These are phyloP conservation scores for Pseudomyrmex pallidus DNA, from an alignment of 1,140 invertebrate genomes.

Conservation along the genomic window DNA sequence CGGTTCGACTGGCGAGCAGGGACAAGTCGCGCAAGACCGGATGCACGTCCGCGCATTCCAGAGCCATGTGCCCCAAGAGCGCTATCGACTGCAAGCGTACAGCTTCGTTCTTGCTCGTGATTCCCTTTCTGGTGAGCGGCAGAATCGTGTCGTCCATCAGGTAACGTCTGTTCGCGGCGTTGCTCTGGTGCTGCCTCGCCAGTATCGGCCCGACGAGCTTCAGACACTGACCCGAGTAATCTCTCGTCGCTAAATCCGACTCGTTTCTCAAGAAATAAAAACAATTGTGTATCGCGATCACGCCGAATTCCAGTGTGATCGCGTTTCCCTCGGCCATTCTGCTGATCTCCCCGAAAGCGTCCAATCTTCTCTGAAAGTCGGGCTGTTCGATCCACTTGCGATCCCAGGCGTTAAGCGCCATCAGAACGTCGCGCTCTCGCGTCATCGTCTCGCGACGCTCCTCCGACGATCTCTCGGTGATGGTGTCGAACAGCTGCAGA, in stretches of 20 bases:
- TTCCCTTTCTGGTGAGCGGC: slow-evolving; percentile 88
- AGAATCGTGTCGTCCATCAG: slow-evolving; percentile 91
- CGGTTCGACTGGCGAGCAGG: slow-evolving; percentile 89
- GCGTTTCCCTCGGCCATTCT: slow-evolving; percentile 85
- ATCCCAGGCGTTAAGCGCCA: slow-evolving; percentile 94
- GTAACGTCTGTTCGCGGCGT: slow-evolving; percentile 86
- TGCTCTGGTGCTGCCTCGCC: slow-evolving; percentile 84
- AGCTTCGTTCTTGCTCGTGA: slow-evolving; percentile 88
- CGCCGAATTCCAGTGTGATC: slow-evolving; percentile 88
- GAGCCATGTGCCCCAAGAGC: slow-evolving; percentile 90
- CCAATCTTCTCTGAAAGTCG: slow-evolving; percentile 93
- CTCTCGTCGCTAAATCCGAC: slow-evolving; percentile 93
- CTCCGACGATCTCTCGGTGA: slow-evolving; percentile 81
- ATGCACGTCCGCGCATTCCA: slow-evolving; percentile 90
- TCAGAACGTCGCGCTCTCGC: slow-evolving; percentile 85
- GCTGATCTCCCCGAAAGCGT: slow-evolving; percentile 89
- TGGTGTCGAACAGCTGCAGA: slow-evolving; percentile 86
- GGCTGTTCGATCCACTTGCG: slow-evolving; percentile 95
- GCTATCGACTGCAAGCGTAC: slow-evolving; percentile 91
- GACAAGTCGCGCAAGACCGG: slow-evolving; percentile 91
- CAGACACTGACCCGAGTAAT: slow-evolving; percentile 91
- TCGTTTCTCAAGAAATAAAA: slow-evolving; percentile 91
- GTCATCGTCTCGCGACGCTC: slow-evolving; percentile 74
- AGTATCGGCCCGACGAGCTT: slow-evolving; percentile 88
- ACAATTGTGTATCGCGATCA: slow-evolving; percentile 92